phyloP scores from a whole-genome alignment of 2,797 vertebrate genomes.

The Lacerta bilineata region DNA sequence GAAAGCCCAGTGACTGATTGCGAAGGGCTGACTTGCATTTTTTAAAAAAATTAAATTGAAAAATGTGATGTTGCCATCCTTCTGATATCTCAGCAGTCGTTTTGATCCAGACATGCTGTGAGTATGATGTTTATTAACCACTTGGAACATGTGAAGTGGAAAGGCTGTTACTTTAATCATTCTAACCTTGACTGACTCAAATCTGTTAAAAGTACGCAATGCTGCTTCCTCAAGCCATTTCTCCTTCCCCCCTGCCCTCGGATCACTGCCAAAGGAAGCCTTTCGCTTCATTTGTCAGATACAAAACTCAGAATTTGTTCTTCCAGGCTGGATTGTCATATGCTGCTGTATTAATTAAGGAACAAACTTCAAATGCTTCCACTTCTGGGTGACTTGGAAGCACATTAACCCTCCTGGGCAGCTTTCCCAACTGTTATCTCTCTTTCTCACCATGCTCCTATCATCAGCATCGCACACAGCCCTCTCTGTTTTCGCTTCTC shows the following conservation, averaged over 20 bases:
- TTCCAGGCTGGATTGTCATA: constrained; percentile 55
- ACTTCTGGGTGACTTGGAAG: constrained; percentile 37
- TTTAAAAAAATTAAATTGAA: neutral
- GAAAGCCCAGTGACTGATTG: neutral
- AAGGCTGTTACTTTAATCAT: constrained; percentile 18
- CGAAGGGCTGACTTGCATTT: neutral
- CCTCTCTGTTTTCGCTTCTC: constrained; percentile 41
- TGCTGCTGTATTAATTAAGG: constrained; percentile 65
- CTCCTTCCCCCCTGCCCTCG: neutral
- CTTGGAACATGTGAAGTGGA: constrained; percentile 24
- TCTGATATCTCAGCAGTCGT: constrained; percentile 9
- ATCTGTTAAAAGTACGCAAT: constrained; percentile 36
- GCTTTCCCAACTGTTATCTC: constrained; percentile 53
- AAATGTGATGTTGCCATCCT: neutral
- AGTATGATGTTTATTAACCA: neutral
- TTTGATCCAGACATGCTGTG: constrained; percentile 11
- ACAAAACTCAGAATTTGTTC: neutral
- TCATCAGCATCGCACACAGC: constrained; percentile 60
- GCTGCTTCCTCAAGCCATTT: neutral
- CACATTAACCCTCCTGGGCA: constrained; percentile 36
- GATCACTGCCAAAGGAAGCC: constrained; percentile 39
- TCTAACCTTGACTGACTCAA: constrained; percentile 18
- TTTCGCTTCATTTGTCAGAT: constrained; percentile 43
- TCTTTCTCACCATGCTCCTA: constrained; percentile 58
- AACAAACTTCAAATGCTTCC: constrained; percentile 53